These are phyloP conservation scores for Danaus chrysippus DNA, from an alignment of 2,888 invertebrate genomes.

Conservation along the genomic window DNA sequence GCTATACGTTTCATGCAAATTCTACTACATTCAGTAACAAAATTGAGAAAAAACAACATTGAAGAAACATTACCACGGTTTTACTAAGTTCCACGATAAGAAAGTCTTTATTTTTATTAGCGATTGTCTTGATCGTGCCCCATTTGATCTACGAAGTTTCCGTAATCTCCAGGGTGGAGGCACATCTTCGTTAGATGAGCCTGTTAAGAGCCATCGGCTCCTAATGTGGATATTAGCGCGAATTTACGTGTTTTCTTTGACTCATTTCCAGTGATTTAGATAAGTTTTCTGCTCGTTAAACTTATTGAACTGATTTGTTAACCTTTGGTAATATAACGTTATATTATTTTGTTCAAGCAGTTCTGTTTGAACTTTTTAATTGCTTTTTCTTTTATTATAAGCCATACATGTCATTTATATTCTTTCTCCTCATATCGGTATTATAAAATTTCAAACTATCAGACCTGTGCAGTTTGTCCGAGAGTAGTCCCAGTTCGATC, in stretches of 20 bases:
- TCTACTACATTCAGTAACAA: too few relatives aligned
- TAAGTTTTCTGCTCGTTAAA: constrained; percentile 1
- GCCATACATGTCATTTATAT: too few relatives aligned
- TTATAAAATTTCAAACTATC: not conserved
- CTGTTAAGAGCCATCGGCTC: constrained; percentile 14
- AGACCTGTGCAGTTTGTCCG: not conserved
- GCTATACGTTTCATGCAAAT: too few relatives aligned
- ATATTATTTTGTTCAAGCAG: too few relatives aligned
- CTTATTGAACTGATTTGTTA: not conserved
- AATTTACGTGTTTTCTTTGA: constrained; percentile 33
- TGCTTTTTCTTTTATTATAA: too few relatives aligned
- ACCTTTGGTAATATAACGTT: too few relatives aligned
- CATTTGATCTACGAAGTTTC: constrained; percentile 20
- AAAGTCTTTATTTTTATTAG: constrained; percentile 31
- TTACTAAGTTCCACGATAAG: constrained; percentile 28
- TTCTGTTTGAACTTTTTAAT: too few relatives aligned
- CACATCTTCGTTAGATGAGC: constrained; percentile 13
- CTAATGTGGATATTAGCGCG: constrained; percentile 25
- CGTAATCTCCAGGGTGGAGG: constrained; percentile 13
- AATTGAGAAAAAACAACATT: not conserved
- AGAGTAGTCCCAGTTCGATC: not conserved
- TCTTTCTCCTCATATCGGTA: too few relatives aligned
- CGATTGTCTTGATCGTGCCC: constrained; percentile 30
- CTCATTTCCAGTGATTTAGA: constrained; percentile 22
- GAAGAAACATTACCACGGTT: constrained; percentile 25